phyloP scores from a whole-genome alignment of 2,797 vertebrate species.

The Lutjanus argentimaculatus region DNA sequence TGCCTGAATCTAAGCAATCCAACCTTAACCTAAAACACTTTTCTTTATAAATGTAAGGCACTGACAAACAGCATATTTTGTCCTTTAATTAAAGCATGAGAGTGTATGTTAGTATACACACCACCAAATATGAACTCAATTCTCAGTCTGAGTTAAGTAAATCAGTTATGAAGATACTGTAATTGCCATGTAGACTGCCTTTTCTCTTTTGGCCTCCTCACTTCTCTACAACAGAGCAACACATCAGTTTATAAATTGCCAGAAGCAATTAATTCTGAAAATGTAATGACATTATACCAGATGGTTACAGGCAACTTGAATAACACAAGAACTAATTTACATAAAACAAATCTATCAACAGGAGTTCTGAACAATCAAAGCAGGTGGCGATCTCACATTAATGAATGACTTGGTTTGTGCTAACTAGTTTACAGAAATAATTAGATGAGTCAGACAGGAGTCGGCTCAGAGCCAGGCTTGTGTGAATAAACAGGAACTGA shows the following conservation, averaged over 20 bases:
- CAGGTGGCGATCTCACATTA: slow-evolving; percentile 13
- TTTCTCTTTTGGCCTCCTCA: not conserved
- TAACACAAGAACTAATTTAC: slow-evolving; percentile 21
- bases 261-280: slow-evolving; percentile 1
- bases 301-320: slow-evolving; percentile 17
- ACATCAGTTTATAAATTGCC: not conserved
- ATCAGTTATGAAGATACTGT: not conserved
- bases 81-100: too few species aligned
- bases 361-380: slow-evolving; percentile 37
- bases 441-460: slow-evolving; percentile 43
- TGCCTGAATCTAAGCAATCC: too few species aligned
- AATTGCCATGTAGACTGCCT: not conserved
- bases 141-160: too few species aligned
- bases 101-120: too few species aligned
- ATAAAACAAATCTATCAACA: slow-evolving; percentile 35
- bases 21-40: too few species aligned
- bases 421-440: slow-evolving; percentile 56
- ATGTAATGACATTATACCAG: slow-evolving; percentile 25
- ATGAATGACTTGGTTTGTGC: slow-evolving; percentile 50
- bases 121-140: too few species aligned
- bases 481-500: slow-evolving; percentile 33
- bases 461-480: slow-evolving; percentile 19
- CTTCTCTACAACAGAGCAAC: slow-evolving; percentile 3
- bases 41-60: too few species aligned
- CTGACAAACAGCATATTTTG: too few species aligned